These are phyloP conservation scores for Noturus placidus DNA, from an alignment of 2,113 vertebrate genomes.

Conservation along the genomic window DNA sequence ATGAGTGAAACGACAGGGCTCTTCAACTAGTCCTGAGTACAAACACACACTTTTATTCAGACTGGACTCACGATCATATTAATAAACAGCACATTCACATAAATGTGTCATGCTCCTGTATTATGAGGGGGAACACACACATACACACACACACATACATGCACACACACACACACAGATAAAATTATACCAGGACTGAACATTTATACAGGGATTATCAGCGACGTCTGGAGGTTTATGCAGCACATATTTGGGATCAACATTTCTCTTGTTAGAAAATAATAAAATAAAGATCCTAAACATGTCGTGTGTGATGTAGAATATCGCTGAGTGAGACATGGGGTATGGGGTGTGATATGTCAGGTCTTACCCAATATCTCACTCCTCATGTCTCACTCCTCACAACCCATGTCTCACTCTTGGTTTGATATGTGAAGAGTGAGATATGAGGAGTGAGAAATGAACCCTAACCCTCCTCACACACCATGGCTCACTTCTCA, in stretches of 20 bases:
- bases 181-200: neutral
- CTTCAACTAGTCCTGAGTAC: neutral
- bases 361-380: too few species aligned
- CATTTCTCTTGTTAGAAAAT: neutral
- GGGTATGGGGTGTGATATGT: neutral
- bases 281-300: neutral
- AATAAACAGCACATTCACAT: constrained; percentile 8
- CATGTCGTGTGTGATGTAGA: neutral
- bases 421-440: too few species aligned
- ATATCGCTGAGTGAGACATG: neutral
- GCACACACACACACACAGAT: neutral
- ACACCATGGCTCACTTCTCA: too few species aligned
- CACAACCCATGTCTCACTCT: too few species aligned
- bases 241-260: neutral
- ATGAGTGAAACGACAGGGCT: neutral
- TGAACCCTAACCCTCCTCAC: too few species aligned
- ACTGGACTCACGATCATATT: neutral
- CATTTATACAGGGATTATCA: neutral
- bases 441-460: neutral
- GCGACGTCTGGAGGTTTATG: neutral
- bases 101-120: neutral
- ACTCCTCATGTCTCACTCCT: too few species aligned
- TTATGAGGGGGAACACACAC: neutral
- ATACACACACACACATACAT: neutral
- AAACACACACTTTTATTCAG: neutral